A percentile compares a stretch with the other conserved stretches of the same genome.
Conservation (phyloP, 2,797 vertebrate species). For the Ptychadena robeensis region DNA sequence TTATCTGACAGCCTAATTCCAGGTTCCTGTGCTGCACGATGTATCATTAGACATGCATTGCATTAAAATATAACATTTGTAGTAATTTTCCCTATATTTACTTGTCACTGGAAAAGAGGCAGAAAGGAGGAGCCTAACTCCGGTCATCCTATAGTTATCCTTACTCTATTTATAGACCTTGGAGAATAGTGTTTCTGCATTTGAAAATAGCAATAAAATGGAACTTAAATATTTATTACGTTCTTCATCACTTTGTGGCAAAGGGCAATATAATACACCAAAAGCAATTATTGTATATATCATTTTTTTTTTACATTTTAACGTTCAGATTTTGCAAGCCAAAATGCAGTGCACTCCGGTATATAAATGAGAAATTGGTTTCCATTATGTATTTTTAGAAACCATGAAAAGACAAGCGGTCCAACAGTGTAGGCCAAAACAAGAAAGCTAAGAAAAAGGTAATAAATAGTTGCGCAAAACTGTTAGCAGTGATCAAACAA, state of each 20-base stretch:
- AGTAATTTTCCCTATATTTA: not conserved
- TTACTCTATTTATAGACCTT: not conserved
- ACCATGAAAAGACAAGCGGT: not conserved
- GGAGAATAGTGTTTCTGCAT: slow-evolving; percentile 11
- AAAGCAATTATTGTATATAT: slow-evolving; percentile 40
- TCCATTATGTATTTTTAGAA: not conserved
- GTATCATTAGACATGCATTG: slow-evolving; percentile 19
- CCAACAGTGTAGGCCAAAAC: not conserved
- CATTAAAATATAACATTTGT: slow-evolving; percentile 13
- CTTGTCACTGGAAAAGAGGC: slow-evolving; percentile 5
- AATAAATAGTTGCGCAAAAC: too few relatives aligned
- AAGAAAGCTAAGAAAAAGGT: not conserved
- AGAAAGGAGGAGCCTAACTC: not conserved
- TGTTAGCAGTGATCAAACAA: too few relatives aligned
- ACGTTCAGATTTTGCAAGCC: not conserved
- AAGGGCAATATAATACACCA: slow-evolving; percentile 31
- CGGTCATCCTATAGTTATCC: not conserved
- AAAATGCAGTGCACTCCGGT: not conserved
- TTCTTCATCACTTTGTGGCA: slow-evolving; percentile 15
- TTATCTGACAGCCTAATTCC: slow-evolving; percentile 38
- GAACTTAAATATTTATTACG: slow-evolving; percentile 29
- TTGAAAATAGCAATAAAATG: slow-evolving; percentile 41
- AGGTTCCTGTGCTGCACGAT: slow-evolving; percentile 15
- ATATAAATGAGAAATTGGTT: not conserved
- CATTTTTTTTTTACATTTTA: slow-evolving; percentile 20